Conservation (phyloP, 92 coral and sea anemone species). For the Bergia sp. region DNA sequence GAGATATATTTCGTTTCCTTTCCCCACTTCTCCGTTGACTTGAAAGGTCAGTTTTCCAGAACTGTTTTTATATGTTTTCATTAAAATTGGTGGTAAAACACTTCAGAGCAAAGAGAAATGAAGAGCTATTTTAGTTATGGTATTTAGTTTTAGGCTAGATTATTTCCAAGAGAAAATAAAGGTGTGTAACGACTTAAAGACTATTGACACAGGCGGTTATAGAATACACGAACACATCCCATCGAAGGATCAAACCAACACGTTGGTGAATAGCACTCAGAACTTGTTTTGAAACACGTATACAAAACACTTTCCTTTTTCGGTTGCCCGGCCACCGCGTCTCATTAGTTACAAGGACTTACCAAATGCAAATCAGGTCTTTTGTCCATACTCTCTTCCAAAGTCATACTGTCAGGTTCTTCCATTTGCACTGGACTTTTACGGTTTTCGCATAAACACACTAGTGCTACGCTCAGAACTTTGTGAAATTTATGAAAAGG, state of each 20-base stretch:
- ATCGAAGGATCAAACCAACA: slow-evolving; percentile 23
- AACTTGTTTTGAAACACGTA: background rate
- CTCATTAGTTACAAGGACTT: background rate
- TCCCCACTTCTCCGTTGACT: too few species aligned
- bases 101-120: too few species aligned
- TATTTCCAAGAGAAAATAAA: too few species aligned
- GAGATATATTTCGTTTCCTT: too few species aligned
- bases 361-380: background rate
- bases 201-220: slow-evolving; percentile 3
- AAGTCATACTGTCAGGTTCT: background rate
- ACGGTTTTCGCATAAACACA: background rate
- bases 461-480: background rate
- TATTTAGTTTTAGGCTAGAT: too few species aligned
- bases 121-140: too few species aligned
- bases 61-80: too few species aligned
- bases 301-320: background rate
- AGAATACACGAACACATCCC: background rate
- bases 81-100: too few species aligned
- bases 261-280: slow-evolving; percentile 1
- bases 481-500: background rate
- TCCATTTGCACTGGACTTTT: background rate
- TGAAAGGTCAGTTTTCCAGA: too few species aligned
- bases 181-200: background rate
- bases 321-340: background rate
- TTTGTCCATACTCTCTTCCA: background rate